Base-by-base conservation (phyloP, 53 echinoderm and acorn worm genomes). In the Zoroaster sp. region DNA sequence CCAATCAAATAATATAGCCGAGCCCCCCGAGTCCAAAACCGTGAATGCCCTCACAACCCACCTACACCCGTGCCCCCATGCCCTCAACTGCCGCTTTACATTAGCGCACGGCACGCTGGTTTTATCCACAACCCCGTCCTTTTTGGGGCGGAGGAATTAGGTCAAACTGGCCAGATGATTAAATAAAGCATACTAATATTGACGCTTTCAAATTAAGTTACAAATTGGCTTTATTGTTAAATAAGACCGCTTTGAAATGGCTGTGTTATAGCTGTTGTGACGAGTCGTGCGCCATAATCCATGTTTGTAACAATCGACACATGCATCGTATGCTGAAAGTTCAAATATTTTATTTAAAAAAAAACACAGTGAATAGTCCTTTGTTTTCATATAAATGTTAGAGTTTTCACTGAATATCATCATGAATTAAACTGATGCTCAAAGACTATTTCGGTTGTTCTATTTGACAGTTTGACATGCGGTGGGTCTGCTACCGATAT, bases 141-240 rank as follows among this genome's bases (percentile, higher is more conserved):
- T 8, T 31, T 76, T 31, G 14, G 77, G 77, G 52, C 35, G 77
- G 77, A 31, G 77, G 35, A 49, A 79, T 40, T 39, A 23, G 79
- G 79, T 63, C 79, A 59, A 4, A 59, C 21, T 63, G 79, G 37
- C 63, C 79, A 35, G 35, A 32, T 59, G 55, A 79, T 79, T 79
- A 55, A 51, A 79, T 79, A 63, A 79, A 49, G 59, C 59, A 33
- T 31, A 79, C 53, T 39, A 55, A 53, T 55, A 59, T 63, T 79
- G 55, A 79, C 79, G 59, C 39, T 18, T 59, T 39, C 18, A 63
- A 79, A 79, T 39, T 63, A 40, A 59, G 52, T 31, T 37, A 40
- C 63, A 63, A 59, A 63, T 79, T 39, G 79, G 59, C 59, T 79
- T 63, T 59, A 13, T 17, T 35, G 9, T 13, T 55, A 20, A 59